A percentile compares a stretch with the other conserved stretches of the same genome.
These are phyloP conservation scores for Aspidoscelis tigris DNA, from an alignment of 2,113 vertebrate genomes.

Conservation along the genomic window DNA sequence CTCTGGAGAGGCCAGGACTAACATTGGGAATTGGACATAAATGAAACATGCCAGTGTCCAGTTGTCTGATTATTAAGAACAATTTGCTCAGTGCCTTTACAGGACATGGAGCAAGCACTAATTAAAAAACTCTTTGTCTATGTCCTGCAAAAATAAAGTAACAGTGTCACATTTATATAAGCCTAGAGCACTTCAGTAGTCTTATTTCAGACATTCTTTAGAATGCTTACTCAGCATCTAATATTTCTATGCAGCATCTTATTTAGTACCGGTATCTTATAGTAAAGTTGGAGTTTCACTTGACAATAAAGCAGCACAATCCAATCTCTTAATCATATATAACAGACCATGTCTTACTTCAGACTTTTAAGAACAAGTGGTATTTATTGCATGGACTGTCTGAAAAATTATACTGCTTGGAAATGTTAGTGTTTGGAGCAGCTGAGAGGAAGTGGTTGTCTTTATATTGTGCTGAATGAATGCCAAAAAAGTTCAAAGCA, in stretches of 20 bases:
- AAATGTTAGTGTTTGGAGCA: not conserved
- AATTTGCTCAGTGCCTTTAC: not conserved
- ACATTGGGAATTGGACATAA: not conserved
- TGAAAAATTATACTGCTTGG: slow-evolving; percentile 25
- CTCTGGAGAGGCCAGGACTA: not conserved
- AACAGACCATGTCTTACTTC: not conserved
- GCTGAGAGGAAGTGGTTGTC: slow-evolving; percentile 15
- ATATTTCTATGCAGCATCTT: not conserved
- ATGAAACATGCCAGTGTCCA: not conserved
- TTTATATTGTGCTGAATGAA: slow-evolving; percentile 3
- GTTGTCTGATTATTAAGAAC: not conserved
- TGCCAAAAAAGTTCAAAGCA: slow-evolving; percentile 29
- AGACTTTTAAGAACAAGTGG: not conserved
- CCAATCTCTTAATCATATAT: not conserved
- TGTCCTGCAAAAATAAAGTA: not conserved
- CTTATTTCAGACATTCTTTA: too few species aligned
- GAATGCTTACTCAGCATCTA: not conserved
- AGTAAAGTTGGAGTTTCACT: not conserved
- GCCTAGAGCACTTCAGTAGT: not conserved
- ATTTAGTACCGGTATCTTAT: not conserved
- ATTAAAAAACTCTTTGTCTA: not conserved
- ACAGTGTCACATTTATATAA: too few species aligned
- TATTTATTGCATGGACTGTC: not conserved
- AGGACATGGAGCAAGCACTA: not conserved
- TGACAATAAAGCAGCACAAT: not conserved